Conservation (phyloP, 2,797 vertebrate species). For the Pseudocheirus occidentalis region DNA sequence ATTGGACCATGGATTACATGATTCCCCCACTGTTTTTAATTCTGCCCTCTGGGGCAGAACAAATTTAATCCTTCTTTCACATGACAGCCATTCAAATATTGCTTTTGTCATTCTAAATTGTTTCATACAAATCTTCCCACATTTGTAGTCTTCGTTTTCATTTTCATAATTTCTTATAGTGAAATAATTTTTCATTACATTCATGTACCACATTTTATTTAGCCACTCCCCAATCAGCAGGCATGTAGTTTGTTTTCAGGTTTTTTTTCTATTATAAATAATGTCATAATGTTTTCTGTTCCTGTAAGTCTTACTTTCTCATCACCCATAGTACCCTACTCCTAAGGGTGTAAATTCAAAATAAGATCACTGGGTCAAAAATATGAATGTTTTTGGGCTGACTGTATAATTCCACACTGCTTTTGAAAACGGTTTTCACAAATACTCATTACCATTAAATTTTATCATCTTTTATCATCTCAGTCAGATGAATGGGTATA, state of each 20-base stretch:
- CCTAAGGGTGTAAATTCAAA: neutral
- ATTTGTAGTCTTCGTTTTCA: neutral
- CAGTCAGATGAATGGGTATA: neutral
- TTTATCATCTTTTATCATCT: neutral
- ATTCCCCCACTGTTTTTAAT: neutral
- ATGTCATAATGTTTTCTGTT: neutral
- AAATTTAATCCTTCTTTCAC: neutral
- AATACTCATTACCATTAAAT: neutral
- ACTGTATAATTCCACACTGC: neutral
- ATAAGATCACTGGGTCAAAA: neutral
- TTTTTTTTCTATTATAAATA: neutral
- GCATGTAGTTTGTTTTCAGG: neutral
- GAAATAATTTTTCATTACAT: neutral
- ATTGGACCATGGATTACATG: neutral
- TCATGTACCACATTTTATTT: neutral
- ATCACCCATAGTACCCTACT: neutral
- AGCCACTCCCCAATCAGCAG: neutral
- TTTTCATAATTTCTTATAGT: neutral
- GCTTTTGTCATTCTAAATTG: neutral
- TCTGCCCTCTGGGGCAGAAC: neutral
- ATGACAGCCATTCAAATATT: neutral
- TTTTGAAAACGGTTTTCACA: neutral
- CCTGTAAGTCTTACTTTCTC: neutral
- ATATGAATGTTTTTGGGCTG: neutral
- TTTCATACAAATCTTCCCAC: neutral